These are phyloP conservation scores for Turdus rufiventris DNA, from an alignment of 2,113 vertebrate genomes.

Conservation along the genomic window DNA sequence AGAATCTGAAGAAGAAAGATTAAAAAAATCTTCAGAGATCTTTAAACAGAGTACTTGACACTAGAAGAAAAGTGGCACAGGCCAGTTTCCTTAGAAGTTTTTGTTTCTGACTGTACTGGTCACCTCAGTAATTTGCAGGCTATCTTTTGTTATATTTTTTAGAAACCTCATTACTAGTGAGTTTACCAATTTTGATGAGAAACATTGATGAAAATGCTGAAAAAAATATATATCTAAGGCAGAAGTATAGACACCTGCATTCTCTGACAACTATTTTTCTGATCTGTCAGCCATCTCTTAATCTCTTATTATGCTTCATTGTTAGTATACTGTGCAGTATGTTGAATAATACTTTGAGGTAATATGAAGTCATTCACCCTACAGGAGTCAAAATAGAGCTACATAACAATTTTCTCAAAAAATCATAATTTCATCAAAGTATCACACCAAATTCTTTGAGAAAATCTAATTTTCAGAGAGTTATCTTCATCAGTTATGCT, in stretches of 20 bases:
- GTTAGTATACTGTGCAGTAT: not conserved
- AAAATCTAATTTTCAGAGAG: not conserved
- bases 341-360: not conserved
- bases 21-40: not conserved
- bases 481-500: not conserved
- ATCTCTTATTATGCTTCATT: not conserved
- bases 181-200: not conserved
- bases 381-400: not conserved
- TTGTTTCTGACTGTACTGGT: not conserved
- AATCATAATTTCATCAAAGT: not conserved
- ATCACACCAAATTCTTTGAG: not conserved
- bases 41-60: not conserved
- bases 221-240: not conserved
- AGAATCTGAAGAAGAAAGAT: not conserved
- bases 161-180: not conserved
- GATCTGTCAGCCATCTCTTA: not conserved
- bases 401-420: not conserved
- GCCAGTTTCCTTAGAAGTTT: not conserved
- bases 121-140: not conserved
- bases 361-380: not conserved
- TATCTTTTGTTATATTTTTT: not conserved
- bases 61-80: not conserved
- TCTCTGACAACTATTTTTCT: not conserved
- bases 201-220: not conserved
- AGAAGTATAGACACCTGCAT: not conserved